Conservation (phyloP, 1,140 invertebrate genomes). For the Batillaria attramentaria region DNA sequence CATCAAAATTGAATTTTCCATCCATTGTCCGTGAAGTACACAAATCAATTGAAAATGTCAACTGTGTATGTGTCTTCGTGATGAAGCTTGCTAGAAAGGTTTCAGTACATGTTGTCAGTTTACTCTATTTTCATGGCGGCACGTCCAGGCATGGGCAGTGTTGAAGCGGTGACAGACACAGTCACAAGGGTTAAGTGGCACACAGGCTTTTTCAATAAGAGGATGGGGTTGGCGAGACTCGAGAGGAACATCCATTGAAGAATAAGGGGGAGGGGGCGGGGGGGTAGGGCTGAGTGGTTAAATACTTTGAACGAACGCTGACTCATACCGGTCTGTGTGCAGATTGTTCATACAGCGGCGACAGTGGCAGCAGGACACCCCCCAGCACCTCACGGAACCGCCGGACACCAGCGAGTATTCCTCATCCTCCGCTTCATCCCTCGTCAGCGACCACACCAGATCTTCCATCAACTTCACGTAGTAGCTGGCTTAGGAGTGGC, state of each 20-base stretch:
- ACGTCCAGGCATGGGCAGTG: not conserved
- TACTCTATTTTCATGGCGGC: too few species aligned
- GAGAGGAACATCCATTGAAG: not conserved
- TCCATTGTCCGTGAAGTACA: too few species aligned
- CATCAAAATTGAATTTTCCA: too few species aligned
- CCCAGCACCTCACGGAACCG: conserved; percentile 43
- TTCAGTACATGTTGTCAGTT: too few species aligned
- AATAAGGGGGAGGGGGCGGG: not conserved
- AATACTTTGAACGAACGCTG: not conserved
- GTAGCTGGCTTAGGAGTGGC: too few species aligned
- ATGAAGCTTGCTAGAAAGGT: too few species aligned
- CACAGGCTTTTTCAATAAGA: too few species aligned
- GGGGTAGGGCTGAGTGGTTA: not conserved
- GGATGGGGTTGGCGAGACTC: too few species aligned
- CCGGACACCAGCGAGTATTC: conserved; percentile 46
- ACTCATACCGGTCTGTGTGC: not conserved
- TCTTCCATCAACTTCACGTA: conserved; percentile 35
- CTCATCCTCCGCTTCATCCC: conserved; percentile 40
- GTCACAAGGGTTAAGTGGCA: too few species aligned
- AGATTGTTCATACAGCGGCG: conserved; percentile 38
- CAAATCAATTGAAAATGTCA: too few species aligned
- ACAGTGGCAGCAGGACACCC: conserved; percentile 32
- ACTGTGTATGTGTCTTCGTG: too few species aligned
- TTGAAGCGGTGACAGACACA: too few species aligned
- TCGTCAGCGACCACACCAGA: conserved; percentile 34